Base-by-base conservation (phyloP, 2,797 vertebrate genomes). In the Gadopsis marmoratus region DNA sequence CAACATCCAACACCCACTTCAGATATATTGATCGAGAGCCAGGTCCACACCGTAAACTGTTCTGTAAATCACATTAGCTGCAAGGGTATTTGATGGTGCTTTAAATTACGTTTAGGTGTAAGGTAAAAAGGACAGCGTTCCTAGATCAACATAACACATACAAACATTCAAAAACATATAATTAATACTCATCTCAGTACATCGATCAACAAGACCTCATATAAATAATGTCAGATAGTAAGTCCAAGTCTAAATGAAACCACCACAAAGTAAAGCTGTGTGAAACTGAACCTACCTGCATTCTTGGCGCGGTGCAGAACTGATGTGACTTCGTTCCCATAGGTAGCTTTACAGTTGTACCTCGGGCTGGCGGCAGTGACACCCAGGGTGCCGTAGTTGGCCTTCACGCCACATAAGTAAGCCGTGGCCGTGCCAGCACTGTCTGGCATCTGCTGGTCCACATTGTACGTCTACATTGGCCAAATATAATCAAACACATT, bases 361-460 rank as follows among this genome's bases (percentile, higher is more conserved):
- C 88, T 89, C 2, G 74, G 83, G 12, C 90, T 81, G 0, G 95
- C 66, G 2, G 96, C 96, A 26, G 84, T 91, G 61, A 96, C 86
- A 9, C 96, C 96, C 68, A 96, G 0, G 1, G 95, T 96, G 55
- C 96, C 96, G 0, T 95, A 96, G 85, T 95, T 96, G 7, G 95
- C 94, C 86, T 96, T 96, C 29, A 96, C 96, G 0, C 96, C 96
- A 86, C 95, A 96, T 19, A 89, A 81, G 82, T 96, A 96, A 0
- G 96, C 96, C 0, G 96, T 96, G 51, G 93, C 95, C 12, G 96
- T 96, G 13, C 87, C 95, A 3, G 96, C 96, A 5, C 96, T 96
- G 85, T 96, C 96, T 7, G 96, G 95, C 94, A 95, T 95, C 90
- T 96, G 96, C 90, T 89, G 84, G 76, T 96, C 94, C 54, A 96